A percentile compares a stretch with the other conserved stretches of the same genome.
phyloP scores from a whole-genome alignment of 2,797 vertebrate species.

The Pseudochirops corinnae region DNA sequence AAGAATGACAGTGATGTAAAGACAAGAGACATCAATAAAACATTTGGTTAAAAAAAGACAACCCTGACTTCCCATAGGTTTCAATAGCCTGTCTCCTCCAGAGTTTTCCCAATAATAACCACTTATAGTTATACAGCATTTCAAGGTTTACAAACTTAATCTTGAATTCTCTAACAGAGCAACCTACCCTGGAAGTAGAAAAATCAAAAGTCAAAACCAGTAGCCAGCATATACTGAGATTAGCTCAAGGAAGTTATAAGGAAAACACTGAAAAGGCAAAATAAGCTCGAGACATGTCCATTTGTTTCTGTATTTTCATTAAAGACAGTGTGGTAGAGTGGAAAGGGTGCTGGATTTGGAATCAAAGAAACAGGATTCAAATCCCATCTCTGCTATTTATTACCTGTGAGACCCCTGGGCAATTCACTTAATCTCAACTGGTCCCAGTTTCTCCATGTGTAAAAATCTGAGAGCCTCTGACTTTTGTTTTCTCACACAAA shows the following conservation, averaged over 20 bases:
- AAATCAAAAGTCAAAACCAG: slow-evolving; percentile 12
- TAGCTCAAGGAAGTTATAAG: slow-evolving; percentile 30
- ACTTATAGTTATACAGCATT: background rate
- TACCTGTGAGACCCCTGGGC: background rate
- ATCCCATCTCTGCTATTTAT: background rate
- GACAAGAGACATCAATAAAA: background rate
- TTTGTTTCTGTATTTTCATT: background rate
- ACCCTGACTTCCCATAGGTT: background rate
- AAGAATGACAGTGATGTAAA: background rate
- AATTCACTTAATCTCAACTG: background rate
- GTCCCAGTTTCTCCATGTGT: background rate
- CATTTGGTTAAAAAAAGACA: background rate
- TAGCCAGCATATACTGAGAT: background rate
- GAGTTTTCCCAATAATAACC: background rate
- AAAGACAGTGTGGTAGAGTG: background rate
- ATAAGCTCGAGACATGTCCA: background rate
- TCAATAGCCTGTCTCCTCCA: background rate
- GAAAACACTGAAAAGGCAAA: slow-evolving; percentile 35
- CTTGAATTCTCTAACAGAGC: background rate
- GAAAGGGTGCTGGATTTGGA: background rate
- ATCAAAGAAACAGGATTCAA: background rate
- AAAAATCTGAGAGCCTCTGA: background rate
- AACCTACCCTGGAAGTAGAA: background rate
- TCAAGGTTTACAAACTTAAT: background rate
- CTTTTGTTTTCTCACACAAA: slow-evolving; percentile 19